Percentiles rank a stretch among this genome's conserved stretches.
These are phyloP conservation scores for Alexandromys fortis DNA, from an alignment of 2,113 vertebrate species.

Conservation along the genomic window DNA sequence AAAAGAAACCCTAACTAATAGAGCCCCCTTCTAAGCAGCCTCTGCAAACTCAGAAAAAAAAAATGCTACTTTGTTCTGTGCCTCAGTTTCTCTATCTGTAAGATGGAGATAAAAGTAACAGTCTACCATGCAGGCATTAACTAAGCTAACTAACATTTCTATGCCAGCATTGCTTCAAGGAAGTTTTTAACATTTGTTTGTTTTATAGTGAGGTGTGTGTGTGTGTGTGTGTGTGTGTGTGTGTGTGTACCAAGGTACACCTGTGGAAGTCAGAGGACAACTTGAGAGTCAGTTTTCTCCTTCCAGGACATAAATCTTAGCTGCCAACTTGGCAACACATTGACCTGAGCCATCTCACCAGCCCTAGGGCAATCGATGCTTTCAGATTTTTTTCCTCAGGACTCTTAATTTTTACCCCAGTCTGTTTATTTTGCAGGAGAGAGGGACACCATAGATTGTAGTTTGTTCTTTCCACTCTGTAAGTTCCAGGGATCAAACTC, in stretches of 20 bases:
- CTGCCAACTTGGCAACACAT: not conserved
- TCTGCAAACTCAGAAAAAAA: not conserved
- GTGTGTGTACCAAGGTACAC: not conserved
- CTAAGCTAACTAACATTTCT: not conserved
- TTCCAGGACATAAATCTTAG: not conserved
- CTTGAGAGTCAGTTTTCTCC: not conserved
- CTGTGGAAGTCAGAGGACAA: not conserved
- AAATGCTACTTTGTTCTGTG: not conserved
- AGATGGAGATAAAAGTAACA: not conserved
- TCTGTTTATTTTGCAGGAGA: not conserved
- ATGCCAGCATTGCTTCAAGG: not conserved
- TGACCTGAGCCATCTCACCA: not conserved
- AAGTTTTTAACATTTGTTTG: not conserved
- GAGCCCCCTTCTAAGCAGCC: not conserved
- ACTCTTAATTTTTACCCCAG: not conserved
- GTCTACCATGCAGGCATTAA: not conserved
- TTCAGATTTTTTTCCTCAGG: not conserved
- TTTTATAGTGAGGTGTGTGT: not conserved
- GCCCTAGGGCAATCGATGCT: not conserved
- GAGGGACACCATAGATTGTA: no score
- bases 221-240: not conserved
- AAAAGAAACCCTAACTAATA: not conserved
- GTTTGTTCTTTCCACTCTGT: not conserved
- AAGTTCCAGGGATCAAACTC: not conserved
- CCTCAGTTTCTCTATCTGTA: not conserved